Evolutionary conservation across 2,113 vertebrate species (phyloP).

Genomic region (Cyrtonyx montezumae): DNA sequence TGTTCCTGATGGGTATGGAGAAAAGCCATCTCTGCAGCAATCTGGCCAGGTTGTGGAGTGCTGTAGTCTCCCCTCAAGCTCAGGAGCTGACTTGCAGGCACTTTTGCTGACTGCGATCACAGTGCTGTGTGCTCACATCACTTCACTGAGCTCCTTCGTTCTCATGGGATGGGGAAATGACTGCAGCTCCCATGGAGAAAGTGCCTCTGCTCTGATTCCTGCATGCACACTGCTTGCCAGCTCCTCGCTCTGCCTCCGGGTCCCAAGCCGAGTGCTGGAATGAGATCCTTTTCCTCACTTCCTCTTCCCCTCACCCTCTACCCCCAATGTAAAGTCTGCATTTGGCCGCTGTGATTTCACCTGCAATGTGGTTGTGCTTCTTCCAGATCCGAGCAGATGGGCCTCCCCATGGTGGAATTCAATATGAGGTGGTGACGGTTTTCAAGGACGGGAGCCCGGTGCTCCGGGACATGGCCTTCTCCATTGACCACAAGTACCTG

Average conservation of each 20-base stretch:
- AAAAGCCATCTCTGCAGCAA: not conserved
- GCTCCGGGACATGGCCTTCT: constrained; percentile 97
- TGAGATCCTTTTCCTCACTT: not conserved
- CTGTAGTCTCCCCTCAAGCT: not conserved
- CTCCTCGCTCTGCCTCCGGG: not conserved
- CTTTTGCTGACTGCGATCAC: not conserved
- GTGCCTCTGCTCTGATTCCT: not conserved
- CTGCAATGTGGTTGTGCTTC: not conserved
- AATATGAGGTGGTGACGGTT: constrained; percentile 91
- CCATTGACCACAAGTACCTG: constrained; percentile 87
- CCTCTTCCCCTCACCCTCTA: not conserved
- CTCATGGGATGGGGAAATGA: not conserved
- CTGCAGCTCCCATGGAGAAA: not conserved
- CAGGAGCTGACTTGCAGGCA: not conserved
- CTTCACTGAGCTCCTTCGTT: not conserved
- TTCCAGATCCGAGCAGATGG: constrained; percentile 94
- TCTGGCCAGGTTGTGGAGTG: not conserved
- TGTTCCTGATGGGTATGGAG: not conserved
- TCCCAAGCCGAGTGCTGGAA: not conserved
- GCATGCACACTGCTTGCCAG: not conserved
- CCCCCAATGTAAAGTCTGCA: fast-evolving
- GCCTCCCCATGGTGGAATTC: constrained; percentile 90
- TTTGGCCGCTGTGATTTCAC: not conserved
- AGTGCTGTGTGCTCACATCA: not conserved
- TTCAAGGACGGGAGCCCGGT: constrained; percentile 92